phyloP scores from a whole-genome alignment of 2,797 vertebrate species.

The Podargus strigoides region DNA sequence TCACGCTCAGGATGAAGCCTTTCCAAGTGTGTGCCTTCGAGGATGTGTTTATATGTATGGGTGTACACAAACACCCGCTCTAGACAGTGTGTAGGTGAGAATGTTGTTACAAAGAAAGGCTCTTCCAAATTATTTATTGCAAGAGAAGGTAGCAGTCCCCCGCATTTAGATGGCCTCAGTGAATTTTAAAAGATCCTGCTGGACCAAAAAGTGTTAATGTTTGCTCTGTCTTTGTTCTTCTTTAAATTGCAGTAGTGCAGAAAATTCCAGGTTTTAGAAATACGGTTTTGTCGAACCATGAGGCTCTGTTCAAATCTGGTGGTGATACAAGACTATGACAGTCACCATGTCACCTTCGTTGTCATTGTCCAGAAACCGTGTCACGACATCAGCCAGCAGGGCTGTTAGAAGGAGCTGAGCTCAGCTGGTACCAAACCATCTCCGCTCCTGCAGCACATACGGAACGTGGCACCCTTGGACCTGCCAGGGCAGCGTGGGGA shows the following conservation, averaged over 20 bases:
- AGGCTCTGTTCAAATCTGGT: neutral
- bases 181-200: neutral
- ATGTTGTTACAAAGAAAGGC: neutral
- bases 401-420: neutral
- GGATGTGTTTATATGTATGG: neutral
- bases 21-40: neutral
- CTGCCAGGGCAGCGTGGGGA: neutral
- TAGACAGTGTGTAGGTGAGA: slow-evolving; percentile 11
- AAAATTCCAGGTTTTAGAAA: neutral
- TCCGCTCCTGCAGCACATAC: fast-evolving
- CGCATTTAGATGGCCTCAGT: neutral
- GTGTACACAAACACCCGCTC: neutral
- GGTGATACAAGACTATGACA: neutral
- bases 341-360: neutral
- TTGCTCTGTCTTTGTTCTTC: neutral
- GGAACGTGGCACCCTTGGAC: fast-evolving
- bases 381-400: no score
- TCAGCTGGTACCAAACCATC: neutral
- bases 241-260: neutral
- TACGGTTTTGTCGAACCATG: neutral
- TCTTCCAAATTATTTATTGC: slow-evolving; percentile 23
- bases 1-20: neutral
- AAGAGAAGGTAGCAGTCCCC: neutral
- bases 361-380: neutral
- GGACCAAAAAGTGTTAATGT: neutral